Conservation (phyloP, 2,113 vertebrate species). For the Geococcyx californianus region DNA sequence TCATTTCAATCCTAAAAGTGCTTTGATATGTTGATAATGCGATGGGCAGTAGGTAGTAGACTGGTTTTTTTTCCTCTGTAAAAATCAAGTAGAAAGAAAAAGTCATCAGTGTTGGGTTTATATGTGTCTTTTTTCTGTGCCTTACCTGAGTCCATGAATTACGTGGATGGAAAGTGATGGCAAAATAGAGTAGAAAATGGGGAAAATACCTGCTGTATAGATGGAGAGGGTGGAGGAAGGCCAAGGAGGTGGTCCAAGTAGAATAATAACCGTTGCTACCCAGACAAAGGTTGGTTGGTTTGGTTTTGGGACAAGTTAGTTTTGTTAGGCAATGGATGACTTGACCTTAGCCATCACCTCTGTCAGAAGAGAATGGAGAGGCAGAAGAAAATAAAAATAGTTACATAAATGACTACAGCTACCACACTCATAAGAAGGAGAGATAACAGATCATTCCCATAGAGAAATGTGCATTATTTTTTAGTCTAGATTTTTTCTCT, state of each 20-base stretch:
- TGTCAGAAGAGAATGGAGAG: background rate
- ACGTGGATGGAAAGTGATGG: background rate
- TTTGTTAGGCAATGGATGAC: background rate
- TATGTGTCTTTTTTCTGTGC: background rate
- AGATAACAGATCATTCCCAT: background rate
- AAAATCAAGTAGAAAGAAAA: background rate
- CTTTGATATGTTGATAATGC: background rate
- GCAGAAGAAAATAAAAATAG: background rate
- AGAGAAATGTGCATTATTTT: background rate
- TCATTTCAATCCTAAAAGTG: background rate
- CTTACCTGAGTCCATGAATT: background rate
- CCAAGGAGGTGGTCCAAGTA: background rate
- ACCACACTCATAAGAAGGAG: background rate
- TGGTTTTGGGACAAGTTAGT: background rate
- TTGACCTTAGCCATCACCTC: background rate
- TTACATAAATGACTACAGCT: background rate
- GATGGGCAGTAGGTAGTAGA: background rate
- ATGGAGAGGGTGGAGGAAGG: background rate
- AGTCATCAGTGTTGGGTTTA: background rate
- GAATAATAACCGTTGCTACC: background rate
- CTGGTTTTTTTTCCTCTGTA: background rate
- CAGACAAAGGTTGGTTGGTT: background rate
- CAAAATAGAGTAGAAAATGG: background rate
- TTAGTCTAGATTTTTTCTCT: background rate
- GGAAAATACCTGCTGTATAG: background rate